These are phyloP conservation scores for Iselma pallidipennis DNA, from an alignment of 2,888 invertebrate species.

Conservation along the genomic window DNA sequence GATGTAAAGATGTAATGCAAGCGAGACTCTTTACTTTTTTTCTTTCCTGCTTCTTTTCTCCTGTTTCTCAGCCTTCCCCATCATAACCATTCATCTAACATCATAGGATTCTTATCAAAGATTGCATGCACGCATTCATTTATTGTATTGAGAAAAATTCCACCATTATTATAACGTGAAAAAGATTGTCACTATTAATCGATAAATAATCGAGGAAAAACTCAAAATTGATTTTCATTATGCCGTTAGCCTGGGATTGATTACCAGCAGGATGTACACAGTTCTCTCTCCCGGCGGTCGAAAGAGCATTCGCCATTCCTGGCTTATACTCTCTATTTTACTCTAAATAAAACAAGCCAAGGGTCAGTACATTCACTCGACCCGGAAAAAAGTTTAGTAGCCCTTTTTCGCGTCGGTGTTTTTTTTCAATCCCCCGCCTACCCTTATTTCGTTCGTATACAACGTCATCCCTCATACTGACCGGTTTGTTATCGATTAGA, in stretches of 20 bases:
- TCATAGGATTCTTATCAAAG: background rate
- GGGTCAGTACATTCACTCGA: slow-evolving; percentile 53
- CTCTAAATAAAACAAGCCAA: slow-evolving; percentile 55
- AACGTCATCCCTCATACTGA: background rate
- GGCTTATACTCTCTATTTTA: slow-evolving; percentile 44
- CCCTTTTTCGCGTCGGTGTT: slow-evolving; percentile 46
- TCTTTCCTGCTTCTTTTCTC: background rate
- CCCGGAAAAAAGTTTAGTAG: slow-evolving; percentile 51
- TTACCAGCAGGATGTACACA: slow-evolving; percentile 52
- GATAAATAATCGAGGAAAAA: background rate
- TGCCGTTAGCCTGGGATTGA: slow-evolving; percentile 35
- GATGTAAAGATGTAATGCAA: slow-evolving; percentile 49
- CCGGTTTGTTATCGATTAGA: background rate
- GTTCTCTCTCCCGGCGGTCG: slow-evolving; percentile 40
- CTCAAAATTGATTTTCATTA: slow-evolving; percentile 54
- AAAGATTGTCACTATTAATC: background rate
- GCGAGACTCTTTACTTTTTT: slow-evolving; percentile 31
- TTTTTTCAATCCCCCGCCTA: slow-evolving; percentile 7
- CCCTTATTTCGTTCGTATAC: background rate
- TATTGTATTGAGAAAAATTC: background rate
- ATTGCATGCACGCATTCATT: background rate
- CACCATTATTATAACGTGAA: background rate
- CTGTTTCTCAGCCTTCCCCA: background rate
- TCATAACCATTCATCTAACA: background rate
- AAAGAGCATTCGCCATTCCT: slow-evolving; percentile 53